Conservation (phyloP, 2,888 invertebrate genomes). For the Lasioglossum calceatum region DNA sequence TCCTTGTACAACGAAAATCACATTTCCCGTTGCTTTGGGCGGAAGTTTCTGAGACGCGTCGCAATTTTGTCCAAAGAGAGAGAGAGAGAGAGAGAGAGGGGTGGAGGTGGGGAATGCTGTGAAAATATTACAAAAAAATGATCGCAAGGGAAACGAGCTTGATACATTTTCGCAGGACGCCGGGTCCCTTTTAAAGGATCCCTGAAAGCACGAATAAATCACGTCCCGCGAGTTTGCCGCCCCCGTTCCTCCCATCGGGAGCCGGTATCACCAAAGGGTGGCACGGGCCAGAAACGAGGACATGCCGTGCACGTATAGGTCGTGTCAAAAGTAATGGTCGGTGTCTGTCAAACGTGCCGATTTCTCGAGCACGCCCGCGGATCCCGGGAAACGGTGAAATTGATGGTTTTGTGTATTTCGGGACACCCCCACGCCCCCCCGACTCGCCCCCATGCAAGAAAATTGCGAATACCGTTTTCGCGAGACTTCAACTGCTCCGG, state of each 20-base stretch:
- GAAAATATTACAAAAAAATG: constrained; percentile 26
- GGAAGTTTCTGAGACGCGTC: background rate
- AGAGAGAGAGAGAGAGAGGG: background rate
- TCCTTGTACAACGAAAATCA: background rate
- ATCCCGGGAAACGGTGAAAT: constrained; percentile 26
- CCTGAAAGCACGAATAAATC: constrained; percentile 75
- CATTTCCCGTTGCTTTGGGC: constrained; percentile 23
- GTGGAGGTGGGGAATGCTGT: background rate
- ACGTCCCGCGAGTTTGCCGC: constrained; percentile 62
- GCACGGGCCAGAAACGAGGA: constrained; percentile 33
- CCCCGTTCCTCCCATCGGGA: constrained; percentile 14
- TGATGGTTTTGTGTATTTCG: constrained; percentile 34
- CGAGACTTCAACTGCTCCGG: background rate
- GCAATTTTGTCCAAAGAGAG: background rate
- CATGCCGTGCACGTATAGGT: constrained; percentile 63
- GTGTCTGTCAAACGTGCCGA: constrained; percentile 66
- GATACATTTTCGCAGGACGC: constrained; percentile 45
- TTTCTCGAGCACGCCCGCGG: constrained; percentile 31
- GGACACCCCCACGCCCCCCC: background rate
- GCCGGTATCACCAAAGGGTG: constrained; percentile 25
- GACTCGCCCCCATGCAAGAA: background rate
- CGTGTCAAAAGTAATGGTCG: constrained; percentile 77
- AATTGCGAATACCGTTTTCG: background rate
- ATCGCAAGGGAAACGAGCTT: constrained; percentile 23
- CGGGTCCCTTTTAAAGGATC: constrained; percentile 68